Percentiles rank a stretch among this genome's conserved stretches.
Conservation (phyloP, 2,113 vertebrate species). For the Ursus arctos region DNA sequence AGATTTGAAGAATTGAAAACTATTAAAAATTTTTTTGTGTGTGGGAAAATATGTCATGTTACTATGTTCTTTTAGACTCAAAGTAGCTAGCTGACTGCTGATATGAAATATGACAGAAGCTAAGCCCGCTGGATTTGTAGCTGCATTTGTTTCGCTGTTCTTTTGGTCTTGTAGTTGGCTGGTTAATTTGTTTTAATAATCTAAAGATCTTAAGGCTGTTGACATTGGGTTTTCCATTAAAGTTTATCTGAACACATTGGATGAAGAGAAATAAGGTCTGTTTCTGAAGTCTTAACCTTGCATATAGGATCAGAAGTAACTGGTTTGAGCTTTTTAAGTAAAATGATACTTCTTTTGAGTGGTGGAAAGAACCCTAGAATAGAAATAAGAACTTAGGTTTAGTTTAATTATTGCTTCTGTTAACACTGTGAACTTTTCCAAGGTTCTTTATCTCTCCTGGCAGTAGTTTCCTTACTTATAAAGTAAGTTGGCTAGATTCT, state of each 20-base stretch:
- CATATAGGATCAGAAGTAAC: background rate
- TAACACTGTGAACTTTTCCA: background rate
- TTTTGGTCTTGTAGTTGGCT: background rate
- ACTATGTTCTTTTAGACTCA: conserved; percentile 36
- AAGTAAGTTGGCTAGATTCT: background rate
- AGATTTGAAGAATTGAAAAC: conserved; percentile 44
- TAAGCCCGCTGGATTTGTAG: background rate
- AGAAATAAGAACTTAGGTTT: conserved; percentile 32
- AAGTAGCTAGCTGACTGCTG: background rate
- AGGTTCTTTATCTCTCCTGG: conserved; percentile 35
- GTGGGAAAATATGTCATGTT: background rate
- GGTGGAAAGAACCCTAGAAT: background rate
- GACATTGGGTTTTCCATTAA: conserved; percentile 50
- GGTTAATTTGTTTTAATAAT: conserved; percentile 40
- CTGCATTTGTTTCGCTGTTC: background rate
- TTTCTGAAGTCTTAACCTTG: background rate
- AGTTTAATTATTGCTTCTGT: background rate
- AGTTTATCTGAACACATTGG: conserved; percentile 16
- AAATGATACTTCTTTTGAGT: background rate
- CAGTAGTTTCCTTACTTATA: background rate
- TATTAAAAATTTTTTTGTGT: background rate
- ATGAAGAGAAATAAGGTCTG: background rate
- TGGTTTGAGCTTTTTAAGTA: conserved; percentile 56
- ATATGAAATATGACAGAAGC: background rate
- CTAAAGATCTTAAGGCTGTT: background rate